Evolutionary conservation across 2,797 vertebrate genomes (phyloP).

Genomic region (Cottoperca gobio): DNA sequence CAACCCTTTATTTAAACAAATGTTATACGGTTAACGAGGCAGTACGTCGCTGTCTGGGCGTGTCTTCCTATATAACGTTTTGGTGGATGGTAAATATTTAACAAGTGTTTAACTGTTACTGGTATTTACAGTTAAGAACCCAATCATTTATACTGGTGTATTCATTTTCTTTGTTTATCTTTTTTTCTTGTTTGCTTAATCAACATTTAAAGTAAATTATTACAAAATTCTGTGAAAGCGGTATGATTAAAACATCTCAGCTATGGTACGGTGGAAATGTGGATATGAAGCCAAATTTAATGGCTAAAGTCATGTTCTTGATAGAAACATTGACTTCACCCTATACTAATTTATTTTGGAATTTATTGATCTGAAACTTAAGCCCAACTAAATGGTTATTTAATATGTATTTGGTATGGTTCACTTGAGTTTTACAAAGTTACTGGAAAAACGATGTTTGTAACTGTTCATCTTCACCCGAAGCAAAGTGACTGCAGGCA

Average conservation of each 20-base stretch:
- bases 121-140: background rate
- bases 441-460: background rate
- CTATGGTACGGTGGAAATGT: background rate
- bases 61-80: conserved; percentile 22
- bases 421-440: background rate
- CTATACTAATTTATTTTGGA: background rate
- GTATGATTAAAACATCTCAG: background rate
- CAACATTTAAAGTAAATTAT: background rate
- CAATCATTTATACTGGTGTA: background rate
- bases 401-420: background rate
- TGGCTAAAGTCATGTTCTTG: background rate
- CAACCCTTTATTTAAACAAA: background rate
- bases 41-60: conserved; percentile 37
- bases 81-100: background rate
- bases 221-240: background rate
- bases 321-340: too few species aligned
- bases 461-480: background rate
- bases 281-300: background rate
- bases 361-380: background rate
- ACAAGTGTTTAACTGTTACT: too few species aligned
- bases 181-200: background rate
- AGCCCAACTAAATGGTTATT: too few species aligned
- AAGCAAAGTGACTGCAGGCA: conserved; percentile 95
- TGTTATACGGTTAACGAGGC: background rate
- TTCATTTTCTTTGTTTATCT: background rate